These are phyloP conservation scores for Chlorops oryzae DNA, from an alignment of 1,140 invertebrate species.

Conservation along the genomic window DNA sequence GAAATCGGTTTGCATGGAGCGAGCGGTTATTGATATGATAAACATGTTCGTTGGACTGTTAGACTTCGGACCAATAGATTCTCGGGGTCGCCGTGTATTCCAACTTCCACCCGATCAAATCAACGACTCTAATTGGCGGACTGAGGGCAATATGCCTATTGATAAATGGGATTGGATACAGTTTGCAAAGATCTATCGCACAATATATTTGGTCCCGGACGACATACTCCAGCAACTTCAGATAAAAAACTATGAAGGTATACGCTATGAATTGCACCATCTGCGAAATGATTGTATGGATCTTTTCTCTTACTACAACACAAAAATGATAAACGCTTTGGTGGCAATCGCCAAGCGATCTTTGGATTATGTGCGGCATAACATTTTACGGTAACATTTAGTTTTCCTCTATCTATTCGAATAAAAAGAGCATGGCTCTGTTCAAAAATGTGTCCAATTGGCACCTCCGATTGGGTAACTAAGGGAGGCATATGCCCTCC, in stretches of 20 bases:
- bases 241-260: constrained; percentile 32
- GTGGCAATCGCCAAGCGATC: constrained; percentile 63
- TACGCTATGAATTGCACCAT: constrained; percentile 52
- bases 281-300: constrained; percentile 68
- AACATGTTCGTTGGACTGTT: constrained; percentile 62
- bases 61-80: constrained; percentile 51
- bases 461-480: too few species aligned
- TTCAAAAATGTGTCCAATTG: too few species aligned
- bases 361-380: constrained; percentile 59
- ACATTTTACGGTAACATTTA: constrained; percentile 47
- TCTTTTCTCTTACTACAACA: constrained; percentile 66
- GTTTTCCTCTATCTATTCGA: too few species aligned
- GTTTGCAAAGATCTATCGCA: constrained; percentile 37
- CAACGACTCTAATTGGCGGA: constrained; percentile 30
- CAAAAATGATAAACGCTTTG: constrained; percentile 61
- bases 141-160: constrained; percentile 29
- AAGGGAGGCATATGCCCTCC: too few species aligned
- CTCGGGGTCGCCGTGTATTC: constrained; percentile 27
- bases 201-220: constrained; percentile 30
- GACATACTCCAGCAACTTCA: constrained; percentile 23
- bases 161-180: constrained; percentile 42
- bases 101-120: constrained; percentile 32
- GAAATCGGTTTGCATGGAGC: constrained; percentile 58
- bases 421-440: too few species aligned
- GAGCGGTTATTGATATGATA: constrained; percentile 62